A percentile compares a stretch with the other conserved stretches of the same genome.
phyloP scores from a whole-genome alignment of 2,113 vertebrate genomes.

The Corydoras maculifer region DNA sequence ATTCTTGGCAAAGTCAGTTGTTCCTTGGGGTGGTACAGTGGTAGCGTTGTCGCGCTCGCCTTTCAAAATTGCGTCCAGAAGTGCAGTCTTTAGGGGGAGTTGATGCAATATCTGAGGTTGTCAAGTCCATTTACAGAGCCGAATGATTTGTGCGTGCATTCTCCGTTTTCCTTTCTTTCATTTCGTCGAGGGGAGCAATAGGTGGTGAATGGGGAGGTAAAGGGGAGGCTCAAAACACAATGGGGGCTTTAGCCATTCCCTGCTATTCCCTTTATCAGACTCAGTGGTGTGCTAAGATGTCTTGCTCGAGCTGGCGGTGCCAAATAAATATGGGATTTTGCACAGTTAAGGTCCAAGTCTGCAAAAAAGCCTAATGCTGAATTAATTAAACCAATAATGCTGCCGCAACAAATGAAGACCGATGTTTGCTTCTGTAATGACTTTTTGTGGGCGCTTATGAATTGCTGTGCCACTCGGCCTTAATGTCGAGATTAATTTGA shows the following conservation, averaged over 20 bases:
- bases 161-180: conserved; percentile 49
- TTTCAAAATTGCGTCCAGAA: conserved; percentile 26
- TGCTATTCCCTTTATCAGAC: conserved; percentile 44
- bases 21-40: conserved; percentile 14
- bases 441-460: conserved; percentile 28
- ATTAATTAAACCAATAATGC: conserved; percentile 38
- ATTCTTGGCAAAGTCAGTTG: conserved; percentile 7
- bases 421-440: conserved; percentile 35
- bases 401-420: conserved; percentile 36
- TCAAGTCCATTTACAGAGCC: conserved; percentile 53
- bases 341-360: conserved; percentile 11
- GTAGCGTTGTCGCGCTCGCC: conserved; percentile 9
- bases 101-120: conserved; percentile 51
- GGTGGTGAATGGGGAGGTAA: conserved; percentile 46
- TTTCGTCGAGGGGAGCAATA: conserved; percentile 47
- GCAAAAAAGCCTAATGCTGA: conserved; percentile 36
- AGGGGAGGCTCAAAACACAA: conserved; percentile 44
- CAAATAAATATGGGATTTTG: conserved; percentile 18
- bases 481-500: conserved; percentile 37
- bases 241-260: conserved; percentile 40
- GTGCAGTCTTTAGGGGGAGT: conserved; percentile 32
- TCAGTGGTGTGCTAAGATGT: conserved; percentile 28
- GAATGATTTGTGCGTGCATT: conserved; percentile 48
- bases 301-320: conserved; percentile 6
- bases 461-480: conserved; percentile 27